Percentiles rank a stretch among this genome's conserved stretches.
phyloP scores from a whole-genome alignment of 2,113 vertebrate species.

The Petromus typicus region DNA sequence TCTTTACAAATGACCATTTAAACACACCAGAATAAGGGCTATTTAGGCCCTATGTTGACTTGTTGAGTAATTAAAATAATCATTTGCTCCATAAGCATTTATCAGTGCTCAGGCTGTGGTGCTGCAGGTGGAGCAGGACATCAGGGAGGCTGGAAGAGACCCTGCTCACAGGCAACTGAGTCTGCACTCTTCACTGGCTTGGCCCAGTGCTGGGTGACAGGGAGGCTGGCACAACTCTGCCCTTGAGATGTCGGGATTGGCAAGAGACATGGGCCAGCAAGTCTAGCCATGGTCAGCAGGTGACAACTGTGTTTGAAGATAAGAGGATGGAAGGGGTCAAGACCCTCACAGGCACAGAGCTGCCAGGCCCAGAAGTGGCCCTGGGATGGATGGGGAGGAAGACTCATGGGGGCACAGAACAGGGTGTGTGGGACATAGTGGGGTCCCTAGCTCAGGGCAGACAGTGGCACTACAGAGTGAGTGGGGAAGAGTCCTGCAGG shows the following conservation, averaged over 20 bases:
- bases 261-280: too few species aligned
- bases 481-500: too few species aligned
- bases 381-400: neutral
- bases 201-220: neutral
- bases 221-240: neutral
- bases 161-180: constrained; percentile 41
- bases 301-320: neutral
- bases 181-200: neutral
- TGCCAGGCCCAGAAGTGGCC: neutral
- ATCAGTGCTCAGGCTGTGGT: constrained; percentile 17
- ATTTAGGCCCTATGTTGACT: constrained; percentile 75
- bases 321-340: too few species aligned
- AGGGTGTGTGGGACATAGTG: too few species aligned
- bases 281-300: fast-evolving
- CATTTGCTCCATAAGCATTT: constrained; percentile 75
- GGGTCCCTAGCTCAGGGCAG: neutral
- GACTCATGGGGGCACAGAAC: too few species aligned
- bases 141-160: neutral
- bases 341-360: neutral
- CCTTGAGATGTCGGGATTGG: neutral
- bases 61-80: constrained; percentile 80
- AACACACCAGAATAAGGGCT: constrained; percentile 69
- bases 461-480: too few species aligned
- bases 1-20: constrained; percentile 80
- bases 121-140: neutral